A percentile compares a stretch with the other conserved stretches of the same genome.
Evolutionary conservation across 1,140 invertebrate genomes (phyloP).

Genomic region (Bombus waltoni): DNA sequence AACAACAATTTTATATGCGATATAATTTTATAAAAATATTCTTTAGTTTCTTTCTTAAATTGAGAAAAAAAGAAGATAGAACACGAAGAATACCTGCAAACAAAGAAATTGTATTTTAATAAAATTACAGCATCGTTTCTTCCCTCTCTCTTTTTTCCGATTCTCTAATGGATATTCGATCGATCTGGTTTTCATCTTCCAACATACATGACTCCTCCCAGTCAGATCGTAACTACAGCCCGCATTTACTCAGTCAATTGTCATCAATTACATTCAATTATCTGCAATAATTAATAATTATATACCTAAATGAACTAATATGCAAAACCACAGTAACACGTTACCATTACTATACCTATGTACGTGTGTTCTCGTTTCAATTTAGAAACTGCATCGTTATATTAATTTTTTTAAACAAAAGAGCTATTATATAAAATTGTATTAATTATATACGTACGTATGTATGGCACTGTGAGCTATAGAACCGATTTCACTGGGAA

Average conservation of each 20-base stretch:
- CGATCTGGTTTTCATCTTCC: not conserved
- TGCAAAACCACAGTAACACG: not conserved
- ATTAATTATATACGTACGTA: not conserved
- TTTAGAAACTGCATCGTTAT: too few relatives aligned
- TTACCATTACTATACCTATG: too few relatives aligned
- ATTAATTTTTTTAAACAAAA: too few relatives aligned
- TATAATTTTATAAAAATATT: too few relatives aligned
- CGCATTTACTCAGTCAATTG: not conserved
- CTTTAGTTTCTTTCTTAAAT: too few relatives aligned
- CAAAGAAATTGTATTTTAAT: not conserved
- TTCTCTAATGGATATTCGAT: not conserved
- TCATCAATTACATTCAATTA: not conserved
- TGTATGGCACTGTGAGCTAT: not conserved
- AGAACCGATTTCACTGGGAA: not conserved
- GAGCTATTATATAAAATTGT: not conserved
- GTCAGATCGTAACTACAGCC: not conserved
- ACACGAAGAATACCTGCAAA: too few relatives aligned
- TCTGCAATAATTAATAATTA: too few relatives aligned
- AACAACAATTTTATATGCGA: not conserved
- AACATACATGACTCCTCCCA: not conserved
- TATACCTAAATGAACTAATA: not conserved
- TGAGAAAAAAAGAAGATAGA: too few relatives aligned
- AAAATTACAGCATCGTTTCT: too few relatives aligned
- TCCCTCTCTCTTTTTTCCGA: too few relatives aligned
- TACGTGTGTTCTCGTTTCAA: too few relatives aligned